Conservation (phyloP, 2,888 invertebrate genomes). For the Timandra comae region DNA sequence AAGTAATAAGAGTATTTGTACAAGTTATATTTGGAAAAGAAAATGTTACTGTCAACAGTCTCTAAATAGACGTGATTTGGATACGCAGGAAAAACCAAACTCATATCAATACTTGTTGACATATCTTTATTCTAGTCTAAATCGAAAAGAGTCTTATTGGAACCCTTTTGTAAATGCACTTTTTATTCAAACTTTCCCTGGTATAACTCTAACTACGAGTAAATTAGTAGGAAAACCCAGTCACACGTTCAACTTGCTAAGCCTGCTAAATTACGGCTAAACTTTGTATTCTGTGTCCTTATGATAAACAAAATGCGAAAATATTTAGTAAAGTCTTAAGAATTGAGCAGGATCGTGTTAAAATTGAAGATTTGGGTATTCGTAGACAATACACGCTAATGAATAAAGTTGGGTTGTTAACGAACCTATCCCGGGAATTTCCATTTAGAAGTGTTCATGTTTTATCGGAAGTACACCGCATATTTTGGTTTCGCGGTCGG, state of each 20-base stretch:
- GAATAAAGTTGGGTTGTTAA: conserved; percentile 73
- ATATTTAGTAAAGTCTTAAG: conserved; percentile 52
- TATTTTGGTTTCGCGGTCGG: conserved; percentile 35
- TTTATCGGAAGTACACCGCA: conserved; percentile 49
- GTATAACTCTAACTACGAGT: background rate
- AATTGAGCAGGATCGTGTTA: conserved; percentile 50
- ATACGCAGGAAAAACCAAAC: too few relatives aligned
- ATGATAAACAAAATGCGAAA: conserved; percentile 65
- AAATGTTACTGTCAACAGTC: too few relatives aligned
- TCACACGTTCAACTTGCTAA: conserved; percentile 28
- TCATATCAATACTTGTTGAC: too few relatives aligned
- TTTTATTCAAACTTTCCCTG: too few relatives aligned
- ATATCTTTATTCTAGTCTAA: too few relatives aligned
- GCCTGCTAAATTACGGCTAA: conserved; percentile 45
- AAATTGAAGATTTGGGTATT: conserved; percentile 68
- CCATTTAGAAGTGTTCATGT: conserved; percentile 60
- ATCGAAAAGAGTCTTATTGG: too few relatives aligned
- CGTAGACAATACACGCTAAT: conserved; percentile 71
- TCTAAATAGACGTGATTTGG: too few relatives aligned
- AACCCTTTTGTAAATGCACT: too few relatives aligned
- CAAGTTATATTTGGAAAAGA: too few relatives aligned
- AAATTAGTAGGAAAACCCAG: background rate
- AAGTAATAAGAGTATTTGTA: too few relatives aligned
- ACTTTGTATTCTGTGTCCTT: conserved; percentile 45
- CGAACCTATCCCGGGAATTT: conserved; percentile 64